Conservation (phyloP, 1,140 invertebrate genomes). For the Micrasema minimum region DNA sequence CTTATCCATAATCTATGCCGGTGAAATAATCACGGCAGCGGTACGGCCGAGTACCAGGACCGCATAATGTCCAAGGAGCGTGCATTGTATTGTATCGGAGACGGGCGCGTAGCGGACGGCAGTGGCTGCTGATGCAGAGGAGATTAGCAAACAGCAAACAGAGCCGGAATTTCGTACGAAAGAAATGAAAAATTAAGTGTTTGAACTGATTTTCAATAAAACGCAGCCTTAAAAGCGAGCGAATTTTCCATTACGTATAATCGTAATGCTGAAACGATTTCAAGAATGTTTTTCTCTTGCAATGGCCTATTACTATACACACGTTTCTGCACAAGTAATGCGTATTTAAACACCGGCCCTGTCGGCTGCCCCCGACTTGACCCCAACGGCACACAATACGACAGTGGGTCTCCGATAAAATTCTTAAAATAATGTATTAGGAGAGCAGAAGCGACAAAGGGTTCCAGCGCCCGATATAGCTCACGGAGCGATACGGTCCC, state of each 20-base stretch:
- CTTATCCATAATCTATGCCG: conserved; percentile 47
- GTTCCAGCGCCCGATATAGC: conserved; percentile 40
- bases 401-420: conserved; percentile 52
- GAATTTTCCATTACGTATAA: background rate
- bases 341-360: conserved; percentile 36
- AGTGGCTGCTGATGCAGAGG: conserved; percentile 47
- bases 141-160: conserved; percentile 38
- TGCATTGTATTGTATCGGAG: conserved; percentile 49
- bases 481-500: conserved; percentile 27
- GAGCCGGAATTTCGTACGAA: conserved; percentile 28
- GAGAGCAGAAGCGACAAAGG: conserved; percentile 41
- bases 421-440: conserved; percentile 54
- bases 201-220: too few species aligned
- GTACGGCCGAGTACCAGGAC: conserved; percentile 43
- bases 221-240: too few species aligned
- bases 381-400: conserved; percentile 52
- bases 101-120: conserved; percentile 41
- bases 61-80: conserved; percentile 51
- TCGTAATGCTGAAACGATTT: conserved; percentile 14
- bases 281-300: conserved; percentile 5
- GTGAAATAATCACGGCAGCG: conserved; percentile 42
- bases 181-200: too few species aligned
- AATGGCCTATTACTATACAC: conserved; percentile 32
- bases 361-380: conserved; percentile 47
- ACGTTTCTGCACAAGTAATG: conserved; percentile 15